Conservation (phyloP, 1,140 invertebrate species). For the Drosophila rhopaloa region DNA sequence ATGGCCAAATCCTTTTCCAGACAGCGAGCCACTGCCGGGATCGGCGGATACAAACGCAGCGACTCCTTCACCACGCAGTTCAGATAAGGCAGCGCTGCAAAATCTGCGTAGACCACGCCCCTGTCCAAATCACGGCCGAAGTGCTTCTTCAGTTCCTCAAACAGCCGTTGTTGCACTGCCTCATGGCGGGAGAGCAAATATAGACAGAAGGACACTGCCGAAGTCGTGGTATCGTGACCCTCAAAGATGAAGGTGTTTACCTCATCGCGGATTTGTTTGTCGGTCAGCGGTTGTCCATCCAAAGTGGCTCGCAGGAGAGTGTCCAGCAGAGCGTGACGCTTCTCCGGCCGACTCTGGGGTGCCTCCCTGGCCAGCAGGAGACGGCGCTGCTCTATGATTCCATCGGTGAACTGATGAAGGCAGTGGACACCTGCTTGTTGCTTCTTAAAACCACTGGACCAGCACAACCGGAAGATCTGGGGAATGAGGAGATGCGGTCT, state of each 20-base stretch:
- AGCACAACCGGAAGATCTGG: slow-evolving; percentile 53
- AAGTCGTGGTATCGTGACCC: slow-evolving; percentile 89
- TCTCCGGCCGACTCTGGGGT: slow-evolving; percentile 79
- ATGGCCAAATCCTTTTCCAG: slow-evolving; percentile 85
- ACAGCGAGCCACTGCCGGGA: slow-evolving; percentile 86
- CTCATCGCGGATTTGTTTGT: slow-evolving; percentile 89
- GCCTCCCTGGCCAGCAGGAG: slow-evolving; percentile 48
- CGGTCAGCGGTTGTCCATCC: slow-evolving; percentile 86
- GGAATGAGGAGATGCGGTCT: slow-evolving; percentile 79
- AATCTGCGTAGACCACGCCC: slow-evolving; percentile 84
- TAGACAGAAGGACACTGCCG: slow-evolving; percentile 86
- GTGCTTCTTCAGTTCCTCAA: slow-evolving; percentile 86
- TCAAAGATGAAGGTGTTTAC: slow-evolving; percentile 92
- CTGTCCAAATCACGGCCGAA: slow-evolving; percentile 80
- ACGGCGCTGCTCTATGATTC: slow-evolving; percentile 85
- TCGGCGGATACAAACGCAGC: slow-evolving; percentile 88
- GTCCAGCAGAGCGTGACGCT: slow-evolving; percentile 90
- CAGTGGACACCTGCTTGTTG: slow-evolving; percentile 59
- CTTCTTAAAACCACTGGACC: slow-evolving; percentile 64
- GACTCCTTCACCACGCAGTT: slow-evolving; percentile 87
- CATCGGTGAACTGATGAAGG: slow-evolving; percentile 87
- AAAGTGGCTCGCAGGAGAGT: slow-evolving; percentile 88
- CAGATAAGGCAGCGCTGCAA: slow-evolving; percentile 87
- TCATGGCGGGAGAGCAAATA: slow-evolving; percentile 86
- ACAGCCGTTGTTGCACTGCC: slow-evolving; percentile 86